Base-by-base conservation (phyloP, 2,888 invertebrate species). In the Morpho achilles region DNA sequence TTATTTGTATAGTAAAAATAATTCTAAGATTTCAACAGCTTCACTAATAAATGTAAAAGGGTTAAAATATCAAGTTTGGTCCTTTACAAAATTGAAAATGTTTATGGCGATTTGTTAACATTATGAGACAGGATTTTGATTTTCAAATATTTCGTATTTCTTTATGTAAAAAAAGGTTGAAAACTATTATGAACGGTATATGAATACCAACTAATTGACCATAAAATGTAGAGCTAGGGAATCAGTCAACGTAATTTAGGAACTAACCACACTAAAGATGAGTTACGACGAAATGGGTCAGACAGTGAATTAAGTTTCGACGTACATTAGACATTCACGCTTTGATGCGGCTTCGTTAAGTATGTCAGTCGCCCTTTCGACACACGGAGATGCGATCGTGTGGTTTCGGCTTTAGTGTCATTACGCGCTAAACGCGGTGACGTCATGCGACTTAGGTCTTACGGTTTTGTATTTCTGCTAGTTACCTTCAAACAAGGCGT, bases 371-470 rank as follows among this genome's bases (percentile, higher is more conserved):
- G 41, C 43, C 39, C 40, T 7, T 52, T 44, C 8, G 8, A 44
- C 32, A 41, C 7, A 8, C 7, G 22, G n/a, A 32, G 44, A 44
- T 32, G 10, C 39, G 41, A 9, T 10, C 10, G 51, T 50, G 10
- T 44, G 44, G 8, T 52, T 44, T 52, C 44, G 45, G 39, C 44
- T 10, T 43, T 39, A 52, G 52, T 39, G 45, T 45, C 52, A 7
- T 52, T 52, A 52, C 32, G 32, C 39, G 32, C 32, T 32, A 39
- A 39, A 52, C 10, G 44, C 10, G 44, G 45, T 52, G 52, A 52
- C 45, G 52, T 52, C 44, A 52, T 10, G 43, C 45, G 44, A 52
- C 52, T 32, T 52, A 52, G 44, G 44, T 50, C 50, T 50, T 50
- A 50, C 22, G 2, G 50, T 45, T 52, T 44, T 8, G 7, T 44